These are phyloP conservation scores for Bradypus variegatus DNA, from an alignment of 2,797 vertebrate genomes.

Conservation along the genomic window DNA sequence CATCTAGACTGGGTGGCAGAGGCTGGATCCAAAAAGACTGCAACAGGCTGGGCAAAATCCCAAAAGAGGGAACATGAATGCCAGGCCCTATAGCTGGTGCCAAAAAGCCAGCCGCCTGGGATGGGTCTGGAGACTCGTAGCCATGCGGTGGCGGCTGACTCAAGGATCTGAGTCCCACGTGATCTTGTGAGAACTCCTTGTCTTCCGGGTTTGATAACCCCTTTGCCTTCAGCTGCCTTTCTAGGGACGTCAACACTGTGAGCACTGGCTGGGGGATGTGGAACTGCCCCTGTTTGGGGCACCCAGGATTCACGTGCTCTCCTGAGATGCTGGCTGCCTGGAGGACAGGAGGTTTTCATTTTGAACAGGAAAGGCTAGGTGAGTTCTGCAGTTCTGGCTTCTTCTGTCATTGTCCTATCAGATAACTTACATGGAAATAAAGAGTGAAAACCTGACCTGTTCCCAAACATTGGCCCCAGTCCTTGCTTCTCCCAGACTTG, in stretches of 20 bases:
- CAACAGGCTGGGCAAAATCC: fast-evolving
- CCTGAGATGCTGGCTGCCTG: too few relatives aligned
- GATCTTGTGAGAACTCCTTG: fast-evolving
- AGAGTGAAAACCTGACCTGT: fast-evolving
- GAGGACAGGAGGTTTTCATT: background rate
- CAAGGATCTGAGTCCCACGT: fast-evolving
- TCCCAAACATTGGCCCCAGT: background rate
- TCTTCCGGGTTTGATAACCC: fast-evolving
- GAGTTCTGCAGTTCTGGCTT: background rate
- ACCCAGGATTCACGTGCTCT: too few relatives aligned
- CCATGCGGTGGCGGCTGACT: fast-evolving
- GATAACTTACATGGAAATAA: background rate
- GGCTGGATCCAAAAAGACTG: background rate
- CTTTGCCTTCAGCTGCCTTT: too few relatives aligned
- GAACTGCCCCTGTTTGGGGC: too few relatives aligned
- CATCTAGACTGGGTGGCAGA: background rate
- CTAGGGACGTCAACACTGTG: too few relatives aligned
- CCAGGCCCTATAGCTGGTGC: fast-evolving
- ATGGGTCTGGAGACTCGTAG: background rate
- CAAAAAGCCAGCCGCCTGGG: fast-evolving
- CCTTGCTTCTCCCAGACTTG: background rate
- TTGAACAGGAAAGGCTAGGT: background rate
- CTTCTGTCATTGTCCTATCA: fast-evolving
- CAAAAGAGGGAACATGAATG: background rate
- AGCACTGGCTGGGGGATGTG: too few relatives aligned